Percentiles rank a stretch among this genome's conserved stretches.
phyloP scores from a whole-genome alignment of 2,797 vertebrate genomes.

The Acipenser ruthenus region DNA sequence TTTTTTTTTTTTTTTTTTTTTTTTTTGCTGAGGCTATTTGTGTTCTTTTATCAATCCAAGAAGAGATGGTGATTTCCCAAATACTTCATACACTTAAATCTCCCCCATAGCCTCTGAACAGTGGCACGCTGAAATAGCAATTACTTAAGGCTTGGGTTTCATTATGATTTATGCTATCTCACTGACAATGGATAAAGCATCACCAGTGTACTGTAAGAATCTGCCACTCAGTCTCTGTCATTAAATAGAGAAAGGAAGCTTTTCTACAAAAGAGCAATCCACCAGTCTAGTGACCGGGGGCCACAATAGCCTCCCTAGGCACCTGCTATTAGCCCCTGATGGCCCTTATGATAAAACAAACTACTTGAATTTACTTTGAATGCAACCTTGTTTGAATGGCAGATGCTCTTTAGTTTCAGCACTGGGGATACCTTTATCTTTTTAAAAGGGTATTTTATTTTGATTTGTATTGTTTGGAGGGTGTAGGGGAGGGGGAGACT shows the following conservation, averaged over 20 bases:
- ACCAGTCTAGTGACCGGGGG: not conserved
- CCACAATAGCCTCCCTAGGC: constrained; percentile 9
- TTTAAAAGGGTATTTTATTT: constrained; percentile 21
- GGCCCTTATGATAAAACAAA: constrained; percentile 21
- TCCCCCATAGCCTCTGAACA: too few relatives aligned
- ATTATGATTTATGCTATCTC: not conserved
- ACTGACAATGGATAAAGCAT: not conserved
- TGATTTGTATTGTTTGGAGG: constrained; percentile 22
- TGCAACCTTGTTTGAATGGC: constrained; percentile 13
- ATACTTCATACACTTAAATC: too few relatives aligned
- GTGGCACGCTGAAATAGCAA: not conserved
- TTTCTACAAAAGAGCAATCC: constrained; percentile 15
- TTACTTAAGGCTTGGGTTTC: not conserved
- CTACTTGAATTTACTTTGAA: constrained; percentile 7
- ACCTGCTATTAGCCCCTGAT: constrained; percentile 20
- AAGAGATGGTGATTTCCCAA: too few relatives aligned
- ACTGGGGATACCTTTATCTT: constrained; percentile 18
- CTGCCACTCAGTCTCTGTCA: not conserved
- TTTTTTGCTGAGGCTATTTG: too few relatives aligned
- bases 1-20: not conserved
- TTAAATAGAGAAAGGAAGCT: constrained; percentile 9
- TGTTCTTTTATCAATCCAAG: too few relatives aligned
- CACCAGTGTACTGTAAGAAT: not conserved
- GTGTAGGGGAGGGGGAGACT: not conserved
- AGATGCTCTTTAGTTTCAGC: constrained; percentile 7